Evolutionary conservation across 2,888 invertebrate species (phyloP).

Genomic region (Mythimna pallens): DNA sequence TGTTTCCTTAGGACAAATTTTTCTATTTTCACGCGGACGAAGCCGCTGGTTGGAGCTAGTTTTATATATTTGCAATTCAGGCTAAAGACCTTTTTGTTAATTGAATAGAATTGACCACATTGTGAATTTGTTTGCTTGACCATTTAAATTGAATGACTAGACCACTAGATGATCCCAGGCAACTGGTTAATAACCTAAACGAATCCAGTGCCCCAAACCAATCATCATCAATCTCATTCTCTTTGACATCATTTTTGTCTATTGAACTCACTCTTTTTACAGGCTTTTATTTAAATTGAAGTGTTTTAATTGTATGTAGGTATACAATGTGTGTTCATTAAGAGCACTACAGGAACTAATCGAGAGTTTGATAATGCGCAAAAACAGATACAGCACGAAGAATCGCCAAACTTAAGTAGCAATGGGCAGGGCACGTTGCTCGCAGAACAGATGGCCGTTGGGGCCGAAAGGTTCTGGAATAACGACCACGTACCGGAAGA

Average conservation of each 20-base stretch:
- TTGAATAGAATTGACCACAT: constrained; percentile 8
- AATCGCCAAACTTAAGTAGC: too few species aligned
- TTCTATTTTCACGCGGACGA: too few species aligned
- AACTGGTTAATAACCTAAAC: constrained; percentile 23
- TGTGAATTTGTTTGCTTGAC: constrained; percentile 11
- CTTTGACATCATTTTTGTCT: constrained; percentile 21
- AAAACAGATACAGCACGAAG: too few species aligned
- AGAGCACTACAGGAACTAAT: too few species aligned
- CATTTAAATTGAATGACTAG: constrained; percentile 42
- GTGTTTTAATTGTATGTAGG: not conserved
- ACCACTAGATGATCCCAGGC: constrained; percentile 23
- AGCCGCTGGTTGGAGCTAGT: too few species aligned
- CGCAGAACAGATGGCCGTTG: too few species aligned
- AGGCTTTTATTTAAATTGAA: not conserved
- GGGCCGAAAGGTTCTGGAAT: too few species aligned
- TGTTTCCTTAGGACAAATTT: too few species aligned
- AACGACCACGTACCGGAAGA: too few species aligned
- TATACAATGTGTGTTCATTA: not conserved
- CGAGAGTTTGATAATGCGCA: too few species aligned
- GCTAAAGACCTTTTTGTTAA: constrained; percentile 5
- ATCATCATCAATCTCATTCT: constrained; percentile 37
- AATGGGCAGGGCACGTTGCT: too few species aligned
- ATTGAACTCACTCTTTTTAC: constrained; percentile 20
- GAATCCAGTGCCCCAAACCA: constrained; percentile 21
- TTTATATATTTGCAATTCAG: not conserved